phyloP scores from a whole-genome alignment of 64 coral and sea anemone genomes.

The Platygyra sinensis region DNA sequence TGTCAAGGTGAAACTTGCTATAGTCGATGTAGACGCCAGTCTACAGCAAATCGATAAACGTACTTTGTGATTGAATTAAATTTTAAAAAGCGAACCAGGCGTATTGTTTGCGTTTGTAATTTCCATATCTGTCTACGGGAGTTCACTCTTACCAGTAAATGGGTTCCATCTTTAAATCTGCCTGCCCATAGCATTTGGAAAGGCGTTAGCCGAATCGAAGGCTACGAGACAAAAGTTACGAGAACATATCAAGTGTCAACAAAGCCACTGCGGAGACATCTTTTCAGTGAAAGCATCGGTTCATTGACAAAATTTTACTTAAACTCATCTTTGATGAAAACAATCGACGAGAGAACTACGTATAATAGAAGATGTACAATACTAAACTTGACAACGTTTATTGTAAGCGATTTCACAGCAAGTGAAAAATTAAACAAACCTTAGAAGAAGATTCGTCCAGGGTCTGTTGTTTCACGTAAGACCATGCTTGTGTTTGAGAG shows the following conservation, averaged over 20 bases:
- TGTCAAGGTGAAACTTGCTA: too few relatives aligned
- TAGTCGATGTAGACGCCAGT: too few relatives aligned
- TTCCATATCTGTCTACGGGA: not conserved
- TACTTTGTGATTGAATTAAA: too few relatives aligned
- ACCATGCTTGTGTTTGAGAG: conserved; percentile 81
- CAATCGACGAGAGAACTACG: not conserved
- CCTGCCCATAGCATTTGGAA: conserved; percentile 98
- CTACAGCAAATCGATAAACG: too few relatives aligned
- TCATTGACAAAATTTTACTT: not conserved
- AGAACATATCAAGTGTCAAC: not conserved
- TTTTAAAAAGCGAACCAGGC: too few relatives aligned
- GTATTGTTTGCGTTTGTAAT: not conserved
- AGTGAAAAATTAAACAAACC: conserved; percentile 28
- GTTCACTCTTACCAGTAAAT: conserved; percentile 78
- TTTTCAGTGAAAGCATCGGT: not conserved
- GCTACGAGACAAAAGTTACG: conserved; percentile 47
- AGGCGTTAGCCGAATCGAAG: conserved; percentile 91
- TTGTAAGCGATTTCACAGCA: not conserved
- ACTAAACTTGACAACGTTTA: not conserved
- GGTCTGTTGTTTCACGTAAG: conserved; percentile 85
- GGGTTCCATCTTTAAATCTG: conserved; percentile 96
- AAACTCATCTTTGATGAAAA: not conserved
- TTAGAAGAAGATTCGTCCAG: conserved; percentile 87
- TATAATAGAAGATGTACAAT: not conserved
- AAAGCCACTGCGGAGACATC: not conserved